Evolutionary conservation across 2,113 vertebrate species (phyloP).

Genomic region (Tupaia chinensis): DNA sequence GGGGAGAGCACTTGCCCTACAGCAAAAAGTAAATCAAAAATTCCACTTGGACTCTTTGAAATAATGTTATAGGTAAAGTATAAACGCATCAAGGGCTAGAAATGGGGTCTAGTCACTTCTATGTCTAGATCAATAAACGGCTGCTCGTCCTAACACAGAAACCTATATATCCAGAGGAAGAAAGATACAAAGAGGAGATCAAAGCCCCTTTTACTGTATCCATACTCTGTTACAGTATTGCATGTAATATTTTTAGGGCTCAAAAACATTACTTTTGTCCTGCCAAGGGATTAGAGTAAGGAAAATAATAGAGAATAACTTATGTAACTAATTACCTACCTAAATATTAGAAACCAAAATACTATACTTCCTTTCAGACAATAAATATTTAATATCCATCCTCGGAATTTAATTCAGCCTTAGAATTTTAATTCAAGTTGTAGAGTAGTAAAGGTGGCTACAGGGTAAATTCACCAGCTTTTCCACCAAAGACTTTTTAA

Average conservation of each 20-base stretch:
- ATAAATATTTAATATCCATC: slow-evolving; percentile 68
- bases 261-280: slow-evolving; percentile 43
- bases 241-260: background rate
- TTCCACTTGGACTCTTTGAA: background rate
- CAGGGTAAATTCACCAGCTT: slow-evolving; percentile 31
- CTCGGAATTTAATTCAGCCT: slow-evolving; percentile 50
- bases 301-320: slow-evolving; percentile 64
- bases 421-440: slow-evolving; percentile 34
- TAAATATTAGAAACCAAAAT: slow-evolving; percentile 59
- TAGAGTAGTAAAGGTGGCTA: background rate
- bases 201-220: background rate
- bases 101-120: background rate
- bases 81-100: background rate
- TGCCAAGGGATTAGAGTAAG: background rate
- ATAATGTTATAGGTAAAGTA: background rate
- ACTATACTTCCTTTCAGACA: slow-evolving; percentile 33
- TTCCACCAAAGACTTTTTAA: background rate
- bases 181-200: slow-evolving; percentile 53
- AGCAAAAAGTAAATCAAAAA: background rate
- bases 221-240: slow-evolving; percentile 1
- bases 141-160: slow-evolving; percentile 35
- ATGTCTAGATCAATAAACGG: background rate
- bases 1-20: too few relatives aligned
- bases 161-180: slow-evolving; percentile 38
- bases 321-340: slow-evolving; percentile 69